A percentile compares a stretch with the other conserved stretches of the same genome.
phyloP scores from a whole-genome alignment of 2,888 invertebrate species.

The Trichopoda pennipes region DNA sequence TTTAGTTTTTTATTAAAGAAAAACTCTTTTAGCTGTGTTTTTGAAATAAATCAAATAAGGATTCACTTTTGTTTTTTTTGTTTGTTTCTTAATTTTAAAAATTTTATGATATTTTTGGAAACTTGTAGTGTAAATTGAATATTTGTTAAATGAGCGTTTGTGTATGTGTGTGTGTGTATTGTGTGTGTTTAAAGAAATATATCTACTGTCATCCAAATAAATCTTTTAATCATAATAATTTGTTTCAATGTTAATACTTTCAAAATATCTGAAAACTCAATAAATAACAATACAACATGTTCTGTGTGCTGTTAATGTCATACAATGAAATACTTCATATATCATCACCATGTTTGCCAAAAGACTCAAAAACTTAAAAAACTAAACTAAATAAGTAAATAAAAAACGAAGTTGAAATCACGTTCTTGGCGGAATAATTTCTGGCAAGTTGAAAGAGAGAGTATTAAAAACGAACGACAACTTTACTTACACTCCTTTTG shows the following conservation, averaged over 20 bases:
- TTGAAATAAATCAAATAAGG: conserved; percentile 23
- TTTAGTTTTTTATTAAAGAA: conserved; percentile 3
- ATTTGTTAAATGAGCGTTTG: too few species aligned
- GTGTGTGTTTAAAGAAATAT: neutral
- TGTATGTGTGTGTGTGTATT: neutral
- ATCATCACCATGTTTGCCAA: conserved; percentile 73
- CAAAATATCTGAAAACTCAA: conserved; percentile 80
- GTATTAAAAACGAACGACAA: conserved; percentile 53
- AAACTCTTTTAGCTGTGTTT: conserved; percentile 27
- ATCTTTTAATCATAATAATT: conserved; percentile 80
- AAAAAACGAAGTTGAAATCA: conserved; percentile 36
- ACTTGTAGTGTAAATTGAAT: neutral
- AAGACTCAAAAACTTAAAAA: conserved; percentile 19
- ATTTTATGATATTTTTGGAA: conserved; percentile 15
- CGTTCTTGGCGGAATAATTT: conserved; percentile 53
- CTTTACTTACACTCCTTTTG: conserved; percentile 55
- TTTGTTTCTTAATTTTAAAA: conserved; percentile 5
- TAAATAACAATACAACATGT: conserved; percentile 79
- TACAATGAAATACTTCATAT: conserved; percentile 80
- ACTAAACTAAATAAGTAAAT: neutral
- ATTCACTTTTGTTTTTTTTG: conserved; percentile 37
- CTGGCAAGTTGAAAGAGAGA: conserved; percentile 30
- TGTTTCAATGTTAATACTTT: conserved; percentile 80
- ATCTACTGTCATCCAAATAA: conserved; percentile 71
- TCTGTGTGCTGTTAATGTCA: conserved; percentile 80